These are phyloP conservation scores for Phlogophora meticulosa DNA, from an alignment of 2,888 invertebrate species.

Conservation along the genomic window DNA sequence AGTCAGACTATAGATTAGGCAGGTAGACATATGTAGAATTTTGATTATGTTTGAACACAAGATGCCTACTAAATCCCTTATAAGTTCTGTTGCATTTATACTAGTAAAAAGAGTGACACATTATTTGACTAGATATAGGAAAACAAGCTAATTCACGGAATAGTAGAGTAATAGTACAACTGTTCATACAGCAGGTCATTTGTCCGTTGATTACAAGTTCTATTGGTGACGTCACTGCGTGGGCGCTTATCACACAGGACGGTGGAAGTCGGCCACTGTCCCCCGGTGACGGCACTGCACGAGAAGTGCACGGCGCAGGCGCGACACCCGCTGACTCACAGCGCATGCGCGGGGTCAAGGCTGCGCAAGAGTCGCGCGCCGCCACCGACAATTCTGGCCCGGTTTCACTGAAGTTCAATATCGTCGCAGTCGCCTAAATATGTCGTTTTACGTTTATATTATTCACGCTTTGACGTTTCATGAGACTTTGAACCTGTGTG, in stretches of 20 bases:
- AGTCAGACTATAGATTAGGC: background rate
- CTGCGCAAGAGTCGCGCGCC: slow-evolving; percentile 74
- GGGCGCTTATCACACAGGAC: slow-evolving; percentile 59
- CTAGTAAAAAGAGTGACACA: background rate
- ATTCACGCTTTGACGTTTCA: slow-evolving; percentile 26
- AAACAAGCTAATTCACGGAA: slow-evolving; percentile 48
- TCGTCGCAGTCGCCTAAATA: slow-evolving; percentile 70
- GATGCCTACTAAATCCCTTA: background rate
- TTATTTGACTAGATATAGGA: slow-evolving; percentile 12
- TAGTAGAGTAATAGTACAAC: slow-evolving; percentile 28
- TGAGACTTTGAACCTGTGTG: slow-evolving; percentile 40
- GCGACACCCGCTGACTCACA: slow-evolving; percentile 76
- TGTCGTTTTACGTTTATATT: slow-evolving; percentile 52
- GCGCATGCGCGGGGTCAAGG: slow-evolving; percentile 79
- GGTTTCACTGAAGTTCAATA: slow-evolving; percentile 81
- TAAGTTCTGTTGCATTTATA: background rate
- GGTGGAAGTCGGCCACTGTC: slow-evolving; percentile 57
- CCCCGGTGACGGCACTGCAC: slow-evolving; percentile 52
- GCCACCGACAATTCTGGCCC: slow-evolving; percentile 77
- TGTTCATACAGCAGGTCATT: slow-evolving; percentile 36
- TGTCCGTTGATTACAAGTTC: slow-evolving; percentile 45
- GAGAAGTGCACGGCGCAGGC: slow-evolving; percentile 65
- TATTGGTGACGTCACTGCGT: slow-evolving; percentile 56
- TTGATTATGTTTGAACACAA: too few relatives aligned
- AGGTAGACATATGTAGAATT: background rate